Evolutionary conservation across 2,888 invertebrate species (phyloP).

Genomic region (Yponomeuta malinellus): DNA sequence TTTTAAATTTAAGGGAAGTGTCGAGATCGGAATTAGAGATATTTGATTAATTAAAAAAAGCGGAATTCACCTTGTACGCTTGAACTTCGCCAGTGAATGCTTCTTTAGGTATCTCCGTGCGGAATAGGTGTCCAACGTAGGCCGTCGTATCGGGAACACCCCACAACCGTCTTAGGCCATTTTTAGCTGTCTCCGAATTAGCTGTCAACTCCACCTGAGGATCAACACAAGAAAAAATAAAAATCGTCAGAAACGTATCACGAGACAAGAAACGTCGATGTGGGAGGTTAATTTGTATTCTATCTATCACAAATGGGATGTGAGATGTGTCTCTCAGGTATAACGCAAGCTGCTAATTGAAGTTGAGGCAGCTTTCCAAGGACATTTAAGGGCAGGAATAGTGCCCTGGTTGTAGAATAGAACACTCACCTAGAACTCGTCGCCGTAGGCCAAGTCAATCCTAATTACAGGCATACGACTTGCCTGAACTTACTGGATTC

Average conservation of each 20-base stretch:
- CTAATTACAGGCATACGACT: too few relatives aligned
- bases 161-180: slow-evolving; percentile 72
- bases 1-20: too few relatives aligned
- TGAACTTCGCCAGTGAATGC: slow-evolving; percentile 81
- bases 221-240: slow-evolving; percentile 2
- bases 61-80: slow-evolving; percentile 79
- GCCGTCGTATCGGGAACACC: slow-evolving; percentile 80
- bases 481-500: too few relatives aligned
- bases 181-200: slow-evolving; percentile 65
- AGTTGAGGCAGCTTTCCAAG: too few relatives aligned
- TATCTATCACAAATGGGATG: too few relatives aligned
- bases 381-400: too few relatives aligned
- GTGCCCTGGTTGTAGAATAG: too few relatives aligned
- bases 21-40: too few relatives aligned
- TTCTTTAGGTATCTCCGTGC: slow-evolving; percentile 82
- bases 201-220: slow-evolving; percentile 64
- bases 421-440: not conserved
- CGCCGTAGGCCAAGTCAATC: not conserved
- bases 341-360: not conserved
- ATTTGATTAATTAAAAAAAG: not conserved
- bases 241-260: not conserved
- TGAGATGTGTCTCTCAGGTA: not conserved
- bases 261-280: not conserved
- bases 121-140: slow-evolving; percentile 82
- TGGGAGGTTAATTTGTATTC: not conserved